phyloP scores from a whole-genome alignment of 2,113 vertebrate genomes.

The Dipodomys spectabilis region DNA sequence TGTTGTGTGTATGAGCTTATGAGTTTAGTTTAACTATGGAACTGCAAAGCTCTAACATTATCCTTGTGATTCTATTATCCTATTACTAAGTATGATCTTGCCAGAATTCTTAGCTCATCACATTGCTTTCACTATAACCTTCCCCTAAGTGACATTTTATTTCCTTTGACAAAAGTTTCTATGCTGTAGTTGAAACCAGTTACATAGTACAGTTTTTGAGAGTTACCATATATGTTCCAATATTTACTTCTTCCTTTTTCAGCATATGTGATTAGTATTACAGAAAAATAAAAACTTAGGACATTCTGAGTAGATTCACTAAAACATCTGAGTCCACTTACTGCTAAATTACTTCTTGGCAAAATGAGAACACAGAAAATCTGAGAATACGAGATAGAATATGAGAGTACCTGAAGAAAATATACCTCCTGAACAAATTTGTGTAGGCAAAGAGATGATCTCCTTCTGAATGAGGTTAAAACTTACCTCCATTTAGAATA shows the following conservation, averaged over 20 bases:
- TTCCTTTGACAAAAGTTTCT: not conserved
- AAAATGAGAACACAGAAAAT: not conserved
- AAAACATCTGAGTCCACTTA: not conserved
- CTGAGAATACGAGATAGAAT: not conserved
- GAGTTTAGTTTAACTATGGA: not conserved
- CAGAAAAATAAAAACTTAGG: not conserved
- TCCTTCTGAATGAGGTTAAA: not conserved
- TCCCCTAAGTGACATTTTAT: conserved; percentile 11
- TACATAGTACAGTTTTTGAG: not conserved
- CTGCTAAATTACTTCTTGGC: not conserved
- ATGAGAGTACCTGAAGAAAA: not conserved
- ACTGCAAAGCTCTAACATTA: not conserved
- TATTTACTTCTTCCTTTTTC: not conserved
- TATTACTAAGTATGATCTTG: not conserved
- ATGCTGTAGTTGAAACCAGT: not conserved
- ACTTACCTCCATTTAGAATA: not conserved
- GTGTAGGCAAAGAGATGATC: not conserved
- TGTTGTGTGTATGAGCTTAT: not conserved
- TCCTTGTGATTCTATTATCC: not conserved
- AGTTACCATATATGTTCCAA: not conserved
- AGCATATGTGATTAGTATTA: not conserved
- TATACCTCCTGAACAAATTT: not conserved
- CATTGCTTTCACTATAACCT: not conserved
- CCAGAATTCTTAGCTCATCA: not conserved
- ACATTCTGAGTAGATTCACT: not conserved